A percentile compares a stretch with the other conserved stretches of the same genome.
phyloP scores from a whole-genome alignment of 1,140 invertebrate species.

The Megathymus violae region DNA sequence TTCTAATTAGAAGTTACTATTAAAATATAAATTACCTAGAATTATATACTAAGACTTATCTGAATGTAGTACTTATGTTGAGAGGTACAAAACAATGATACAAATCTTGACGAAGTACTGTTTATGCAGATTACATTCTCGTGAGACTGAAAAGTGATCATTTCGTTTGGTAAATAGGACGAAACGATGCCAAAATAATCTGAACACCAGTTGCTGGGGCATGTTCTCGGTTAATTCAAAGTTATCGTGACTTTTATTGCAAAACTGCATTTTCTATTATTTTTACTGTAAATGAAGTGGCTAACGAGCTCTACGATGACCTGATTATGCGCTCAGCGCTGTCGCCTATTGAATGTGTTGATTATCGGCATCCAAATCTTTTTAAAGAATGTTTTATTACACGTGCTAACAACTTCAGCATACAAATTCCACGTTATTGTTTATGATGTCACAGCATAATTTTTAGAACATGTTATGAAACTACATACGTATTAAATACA shows the following conservation, averaged over 20 bases:
- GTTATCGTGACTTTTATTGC: conserved; percentile 28
- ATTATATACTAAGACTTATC: too few relatives aligned
- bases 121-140: conserved; percentile 14
- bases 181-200: neutral
- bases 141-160: conserved; percentile 10
- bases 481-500: too few relatives aligned
- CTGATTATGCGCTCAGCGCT: conserved; percentile 19
- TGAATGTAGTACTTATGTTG: neutral
- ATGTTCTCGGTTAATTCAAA: conserved; percentile 21
- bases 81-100: neutral
- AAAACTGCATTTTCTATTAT: conserved; percentile 26
- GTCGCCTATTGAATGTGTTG: conserved; percentile 12
- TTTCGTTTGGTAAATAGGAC: conserved; percentile 4
- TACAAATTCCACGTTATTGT: too few relatives aligned
- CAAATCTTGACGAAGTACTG: neutral
- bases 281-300: conserved; percentile 31
- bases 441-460: too few relatives aligned
- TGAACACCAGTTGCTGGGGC: conserved; percentile 20
- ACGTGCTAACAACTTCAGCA: neutral
- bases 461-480: too few relatives aligned
- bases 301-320: conserved; percentile 27
- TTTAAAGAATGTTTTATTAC: conserved; percentile 1
- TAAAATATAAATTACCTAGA: too few relatives aligned
- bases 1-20: too few relatives aligned
- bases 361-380: conserved; percentile 3